Base-by-base conservation (phyloP, 2,888 invertebrate species). In the Chymomyza procnemis region DNA sequence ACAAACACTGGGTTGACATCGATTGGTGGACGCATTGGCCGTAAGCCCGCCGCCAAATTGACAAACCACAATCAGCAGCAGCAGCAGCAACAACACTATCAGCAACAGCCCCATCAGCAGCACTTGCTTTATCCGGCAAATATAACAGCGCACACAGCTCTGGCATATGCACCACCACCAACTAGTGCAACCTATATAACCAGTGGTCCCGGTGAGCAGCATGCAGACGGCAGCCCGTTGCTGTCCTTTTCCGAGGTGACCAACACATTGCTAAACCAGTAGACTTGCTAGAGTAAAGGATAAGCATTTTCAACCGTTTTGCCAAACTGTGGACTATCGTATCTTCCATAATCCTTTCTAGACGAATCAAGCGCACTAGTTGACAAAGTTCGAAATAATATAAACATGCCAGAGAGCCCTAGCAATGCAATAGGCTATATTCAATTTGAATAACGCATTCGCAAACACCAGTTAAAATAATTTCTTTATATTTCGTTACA, bases 201-300 rank as follows among this genome's bases (percentile, higher is more conserved):
- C 88, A 90, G 92, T 5, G 64, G 70, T 48, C 75, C 73, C 55
- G 75, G 74, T 12, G 85, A 86, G 5, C 84, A 88, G 22, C 92
- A 92, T 88, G 91, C 91, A 91, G 93, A 93, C 92, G 93, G 93
- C 92, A 94, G 94, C 93, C 94, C 94, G 92, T 87, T 94, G 93
- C 88, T 94, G 92, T 94, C 95, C 92, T 94, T 95, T 93, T 94
- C 94, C 91, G 94, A 95, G 93, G 95, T 95, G 92, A 95, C 95
- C 88, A 94, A 95, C 92, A 94, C 95, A 85, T 90, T 95, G 88
- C 92, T 95, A 90, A 94, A 94, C 90, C 94, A 94, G 89, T 93
- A 92, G 88, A 47, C 47, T 18, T 47, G 19, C 41, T 56, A 30
- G 21, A 59, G 52, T 21, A 62, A 47, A 19, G 66, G 60, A 66